phyloP scores from a whole-genome alignment of 2,797 vertebrate species.

The Neomorphus geoffroyi region DNA sequence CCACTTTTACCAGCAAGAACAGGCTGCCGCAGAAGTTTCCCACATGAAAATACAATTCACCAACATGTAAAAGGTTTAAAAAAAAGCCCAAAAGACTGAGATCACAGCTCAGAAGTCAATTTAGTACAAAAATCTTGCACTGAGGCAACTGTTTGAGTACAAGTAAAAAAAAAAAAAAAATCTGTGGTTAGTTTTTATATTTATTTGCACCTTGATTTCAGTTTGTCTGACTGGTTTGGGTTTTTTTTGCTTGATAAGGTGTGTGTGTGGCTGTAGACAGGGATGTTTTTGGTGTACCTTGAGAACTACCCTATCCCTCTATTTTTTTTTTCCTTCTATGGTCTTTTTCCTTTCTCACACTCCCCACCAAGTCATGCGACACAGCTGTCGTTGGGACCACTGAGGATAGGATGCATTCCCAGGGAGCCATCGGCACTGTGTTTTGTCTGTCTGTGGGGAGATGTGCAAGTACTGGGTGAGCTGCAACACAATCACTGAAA shows the following conservation, averaged over 20 bases:
- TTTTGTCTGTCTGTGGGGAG: neutral
- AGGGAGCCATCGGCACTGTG: neutral
- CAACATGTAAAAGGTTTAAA: neutral
- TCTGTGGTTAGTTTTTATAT: neutral
- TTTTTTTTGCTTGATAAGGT: neutral
- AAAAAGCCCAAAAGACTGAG: neutral
- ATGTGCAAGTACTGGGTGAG: neutral
- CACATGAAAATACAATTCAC: conserved; percentile 26
- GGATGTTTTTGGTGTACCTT: neutral
- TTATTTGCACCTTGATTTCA: neutral
- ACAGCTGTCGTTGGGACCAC: neutral
- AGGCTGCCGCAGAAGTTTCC: conserved; percentile 31
- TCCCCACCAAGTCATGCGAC: neutral
- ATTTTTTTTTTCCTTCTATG: neutral
- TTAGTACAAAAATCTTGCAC: neutral
- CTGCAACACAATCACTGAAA: neutral
- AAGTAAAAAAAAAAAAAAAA: neutral
- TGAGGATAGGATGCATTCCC: neutral
- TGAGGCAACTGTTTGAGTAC: neutral
- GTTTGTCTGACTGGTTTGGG: neutral
- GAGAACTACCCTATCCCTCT: neutral
- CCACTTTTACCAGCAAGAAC: conserved; percentile 35
- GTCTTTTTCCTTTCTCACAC: neutral
- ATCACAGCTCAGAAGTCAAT: neutral
- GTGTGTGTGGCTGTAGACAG: neutral